Evolutionary conservation across 2,888 invertebrate genomes (phyloP), one percentile per base, ranked within the genome.

Genomic region (Rugalucina vietnamica): DNA sequence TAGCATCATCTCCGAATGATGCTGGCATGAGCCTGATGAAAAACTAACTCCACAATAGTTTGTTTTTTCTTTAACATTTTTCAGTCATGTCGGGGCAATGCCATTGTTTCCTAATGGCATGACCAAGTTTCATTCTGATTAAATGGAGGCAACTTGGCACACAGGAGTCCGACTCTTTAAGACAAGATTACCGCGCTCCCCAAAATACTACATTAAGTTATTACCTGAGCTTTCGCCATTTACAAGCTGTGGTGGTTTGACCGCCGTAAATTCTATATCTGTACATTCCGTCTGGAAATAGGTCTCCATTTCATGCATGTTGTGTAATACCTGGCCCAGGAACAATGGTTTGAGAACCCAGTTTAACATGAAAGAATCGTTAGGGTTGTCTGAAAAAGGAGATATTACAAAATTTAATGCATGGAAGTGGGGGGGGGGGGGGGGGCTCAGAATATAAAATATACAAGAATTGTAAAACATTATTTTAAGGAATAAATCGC

Each of bases 271-370:
- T 76, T 92, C 90, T 43, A 94, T 87, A 82, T 93, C 94, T 32
- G 81, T 71, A 79, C 93, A 92, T 18, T 92, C 87, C 1, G 85
- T 84, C 8, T 81, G 39, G 29, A 94, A 70, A 75, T 85, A 92
- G 71, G 91, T 87, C 82, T 94, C 94, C 93, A 94, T 93, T 24
- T 89, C 85, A 2, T 88, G 90, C 93, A 94, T 93, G 77, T 91
- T 91, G 54, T 90, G 87, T 60, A 94, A 79, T 50, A 89, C 82
- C 54, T 90, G 90, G 1, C 93, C 90, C 76, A 94, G 86, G 71
- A 93, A 84, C 24, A 92, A 71, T 0, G 93, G 93, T 71, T 92
- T 91, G 5, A 93, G 70, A 0, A 93, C 65, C 89, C 91, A 93
- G 50, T 89, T 86, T 24, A 93, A 88, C 8, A 92, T 72, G 49